phyloP scores from a whole-genome alignment of 1,140 invertebrate species.

The Chlorops oryzae region DNA sequence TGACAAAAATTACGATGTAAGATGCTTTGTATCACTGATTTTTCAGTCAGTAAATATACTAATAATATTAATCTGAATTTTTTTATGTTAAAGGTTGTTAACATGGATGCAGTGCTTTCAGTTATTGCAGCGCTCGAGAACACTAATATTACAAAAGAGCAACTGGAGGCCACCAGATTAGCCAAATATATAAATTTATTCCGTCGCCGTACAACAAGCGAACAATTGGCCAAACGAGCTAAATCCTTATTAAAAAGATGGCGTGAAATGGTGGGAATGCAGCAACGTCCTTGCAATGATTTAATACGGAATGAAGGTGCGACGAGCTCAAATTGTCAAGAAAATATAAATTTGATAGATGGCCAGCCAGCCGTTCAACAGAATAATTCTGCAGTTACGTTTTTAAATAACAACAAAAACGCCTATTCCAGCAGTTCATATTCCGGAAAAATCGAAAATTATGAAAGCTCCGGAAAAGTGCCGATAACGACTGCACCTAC shows the following conservation, averaged over 20 bases:
- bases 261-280: conserved; percentile 64
- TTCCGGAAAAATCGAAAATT: no score
- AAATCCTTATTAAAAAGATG: conserved; percentile 87
- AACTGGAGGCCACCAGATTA: conserved; percentile 85
- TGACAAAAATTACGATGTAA: conserved; percentile 65
- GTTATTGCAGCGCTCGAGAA: conserved; percentile 88
- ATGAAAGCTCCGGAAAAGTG: no score
- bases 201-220: conserved; percentile 70
- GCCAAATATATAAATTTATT: conserved; percentile 92
- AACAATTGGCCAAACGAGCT: conserved; percentile 75
- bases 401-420: no score
- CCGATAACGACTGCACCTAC: no score
- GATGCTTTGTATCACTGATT: conserved; percentile 47
- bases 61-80: no score
- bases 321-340: not conserved
- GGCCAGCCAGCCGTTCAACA: no score
- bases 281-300: conserved; percentile 28
- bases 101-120: conserved; percentile 86
- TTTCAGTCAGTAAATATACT: not conserved
- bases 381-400: no score
- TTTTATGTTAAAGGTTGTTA: conserved; percentile 72
- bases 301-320: conserved; percentile 12
- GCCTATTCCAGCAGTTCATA: no score
- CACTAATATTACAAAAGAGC: conserved; percentile 88
- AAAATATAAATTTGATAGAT: no score